Base-by-base conservation (phyloP, 2,888 invertebrate genomes). In the Celastrina argiolus region DNA sequence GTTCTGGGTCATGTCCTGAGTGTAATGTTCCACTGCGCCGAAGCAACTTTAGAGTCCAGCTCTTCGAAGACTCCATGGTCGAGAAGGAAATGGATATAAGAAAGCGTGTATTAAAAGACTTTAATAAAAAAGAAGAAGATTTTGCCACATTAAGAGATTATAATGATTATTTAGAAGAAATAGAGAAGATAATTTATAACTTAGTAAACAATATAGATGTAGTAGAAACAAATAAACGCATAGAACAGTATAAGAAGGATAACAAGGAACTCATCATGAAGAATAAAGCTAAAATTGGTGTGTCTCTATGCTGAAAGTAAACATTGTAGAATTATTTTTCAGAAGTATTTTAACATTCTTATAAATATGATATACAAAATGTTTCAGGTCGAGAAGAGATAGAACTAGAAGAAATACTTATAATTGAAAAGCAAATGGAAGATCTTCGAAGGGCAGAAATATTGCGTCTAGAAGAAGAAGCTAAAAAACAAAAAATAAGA, bases 1-100 rank as follows among this genome's bases (percentile, higher is more conserved):
- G 98, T 42, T 97, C 98, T 39, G 99, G 98, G 12, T 94, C 96
- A 0, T 99, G 99, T 79, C 98, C 98, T 0, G 97, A 98, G 80
- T 99, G 99, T 86, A 94, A 95, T 79, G 96, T 97, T 18, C 95
- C 97, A 0, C 87, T 99, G 26, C 92, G 98, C 1, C 92, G 98
- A 74, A 96, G 94, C 77, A 97, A 97, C 80, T 99, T 97, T 81
- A 93, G 99, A 65, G 94, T 98, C 5, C 99, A 99, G 80, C 90
- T 98, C 18, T 99, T 99, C 81, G 99, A 99, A 91, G 99, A 99
- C 90, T 93, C 99, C 0, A 93, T 93, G 88, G 97, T 99, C 0
- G 99, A 99, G 85, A 99, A 99, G 82, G 99, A 99, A 92, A 96
- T 99, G 8, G 98, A 99, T 78, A 98, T 99, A 70, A 92, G 99